Percentiles rank a stretch among this genome's conserved stretches.
Evolutionary conservation across 2,888 invertebrate species (phyloP).

Genomic region (Lepidonotus clava): DNA sequence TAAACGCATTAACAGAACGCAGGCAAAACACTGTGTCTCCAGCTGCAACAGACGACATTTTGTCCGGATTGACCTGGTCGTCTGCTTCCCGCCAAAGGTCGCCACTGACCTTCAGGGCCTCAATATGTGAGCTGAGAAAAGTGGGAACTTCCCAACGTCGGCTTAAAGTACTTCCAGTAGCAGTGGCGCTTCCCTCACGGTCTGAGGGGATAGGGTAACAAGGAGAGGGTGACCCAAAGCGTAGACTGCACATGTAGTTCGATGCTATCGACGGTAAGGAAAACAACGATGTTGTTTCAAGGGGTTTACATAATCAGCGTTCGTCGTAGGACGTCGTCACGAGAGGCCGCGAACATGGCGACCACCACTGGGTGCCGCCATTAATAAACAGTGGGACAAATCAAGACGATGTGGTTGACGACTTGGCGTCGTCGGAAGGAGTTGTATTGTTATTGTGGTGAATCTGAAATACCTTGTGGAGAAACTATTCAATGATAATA

Average conservation of each 20-base stretch:
- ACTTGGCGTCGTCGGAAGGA: neutral
- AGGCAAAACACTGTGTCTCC: no score
- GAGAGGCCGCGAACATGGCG: constrained; percentile 50
- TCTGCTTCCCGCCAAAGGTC: no score
- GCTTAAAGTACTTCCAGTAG: no score
- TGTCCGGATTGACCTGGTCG: no score
- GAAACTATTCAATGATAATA: no score
- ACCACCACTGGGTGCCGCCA: constrained; percentile 21
- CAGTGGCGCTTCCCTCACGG: no score
- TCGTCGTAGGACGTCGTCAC: constrained; percentile 3
- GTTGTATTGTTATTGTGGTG: no score
- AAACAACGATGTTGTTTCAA: constrained; percentile 42
- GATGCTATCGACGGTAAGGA: constrained; percentile 29
- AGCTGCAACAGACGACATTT: no score
- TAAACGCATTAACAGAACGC: no score
- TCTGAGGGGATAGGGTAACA: no score
- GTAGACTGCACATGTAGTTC: constrained; percentile 38
- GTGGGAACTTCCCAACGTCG: neutral
- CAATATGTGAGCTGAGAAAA: neutral
- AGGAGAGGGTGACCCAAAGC: constrained; percentile 6
- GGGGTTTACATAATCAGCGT: constrained; percentile 47
- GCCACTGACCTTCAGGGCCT: no score
- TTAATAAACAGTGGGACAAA: constrained; percentile 19
- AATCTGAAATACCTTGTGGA: no score
- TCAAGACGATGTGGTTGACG: neutral